Base-by-base conservation (phyloP, 1,140 invertebrate genomes). In the Antheraea pernyi region DNA sequence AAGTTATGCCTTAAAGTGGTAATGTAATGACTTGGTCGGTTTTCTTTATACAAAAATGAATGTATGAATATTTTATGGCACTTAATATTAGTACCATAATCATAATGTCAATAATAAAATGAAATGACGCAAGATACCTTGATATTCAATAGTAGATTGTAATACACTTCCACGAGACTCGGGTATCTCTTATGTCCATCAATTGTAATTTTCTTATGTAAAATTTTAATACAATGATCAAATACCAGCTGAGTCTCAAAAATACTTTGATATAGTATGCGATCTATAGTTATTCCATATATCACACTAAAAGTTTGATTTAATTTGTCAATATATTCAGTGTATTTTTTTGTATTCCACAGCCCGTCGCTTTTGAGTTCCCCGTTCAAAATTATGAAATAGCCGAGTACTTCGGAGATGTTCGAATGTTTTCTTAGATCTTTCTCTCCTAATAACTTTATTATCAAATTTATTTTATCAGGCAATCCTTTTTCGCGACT, bases 181-280 rank as follows among this genome's bases (percentile, higher is more conserved):
- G 88, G 88, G 76, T 86, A 85, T 42, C 77, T 83, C 65, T 88
- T 88, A 61, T 86, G 86, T 72, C 82, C 70, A 13, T 81, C 72
- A 42, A 73, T 67, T 65, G 83, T 82, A 59, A 88, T 67, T 70
- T 85, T 90, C 19, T 65, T 68, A 75, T 86, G 83, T 58, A 88
- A 59, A 4, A 78, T 72, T 48, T 84, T 79, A 22, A 88, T 72
- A 65, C 75, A 79, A 19, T 69, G 78, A 74, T 90, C 79, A 76
- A 88, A 88, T 59, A 90, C 72, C 68, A 76, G 68, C 75, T 88
- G 82, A 42, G 67, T 59, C 67, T 84, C 73, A 19, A 76, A 72
- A 66, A 65, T 65, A 69, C 80, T 80, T 69, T 71, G 68, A 58
- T 67, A 64, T 46, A 88, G 72, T 19, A 90, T 67, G 46, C 73